Evolutionary conservation across 2,888 invertebrate species (phyloP).

Genomic region (Dasysyrphus albostriatus): DNA sequence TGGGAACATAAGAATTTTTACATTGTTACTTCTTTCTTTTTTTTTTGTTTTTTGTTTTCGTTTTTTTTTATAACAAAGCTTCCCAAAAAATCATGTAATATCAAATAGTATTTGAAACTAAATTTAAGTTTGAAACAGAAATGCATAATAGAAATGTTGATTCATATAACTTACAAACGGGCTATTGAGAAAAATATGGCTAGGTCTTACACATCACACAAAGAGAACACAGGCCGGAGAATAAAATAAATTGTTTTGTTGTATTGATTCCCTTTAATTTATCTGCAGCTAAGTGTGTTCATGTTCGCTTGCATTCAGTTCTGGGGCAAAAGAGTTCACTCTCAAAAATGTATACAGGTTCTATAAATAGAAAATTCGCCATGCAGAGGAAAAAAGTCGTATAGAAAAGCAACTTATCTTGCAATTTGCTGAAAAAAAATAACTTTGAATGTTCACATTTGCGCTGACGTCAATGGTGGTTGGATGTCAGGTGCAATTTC

Average conservation of each 20-base stretch:
- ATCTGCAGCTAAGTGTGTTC: slow-evolving; percentile 67
- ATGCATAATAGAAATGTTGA: slow-evolving; percentile 43
- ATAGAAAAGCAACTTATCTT: slow-evolving; percentile 61
- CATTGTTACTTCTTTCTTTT: slow-evolving; percentile 3
- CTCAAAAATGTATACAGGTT: slow-evolving; percentile 9
- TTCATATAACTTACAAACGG: slow-evolving; percentile 59
- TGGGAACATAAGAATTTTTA: slow-evolving; percentile 28
- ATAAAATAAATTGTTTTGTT: slow-evolving; percentile 55
- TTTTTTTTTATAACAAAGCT: slow-evolving; percentile 19
- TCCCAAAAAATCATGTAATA: slow-evolving; percentile 37
- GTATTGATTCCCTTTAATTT: slow-evolving; percentile 73
- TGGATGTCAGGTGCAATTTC: not conserved
- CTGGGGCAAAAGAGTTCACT: slow-evolving; percentile 4
- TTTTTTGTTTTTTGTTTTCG: not conserved
- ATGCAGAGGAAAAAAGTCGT: slow-evolving; percentile 58
- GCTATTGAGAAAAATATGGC: slow-evolving; percentile 24
- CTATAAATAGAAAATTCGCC: slow-evolving; percentile 61
- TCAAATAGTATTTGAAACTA: slow-evolving; percentile 8
- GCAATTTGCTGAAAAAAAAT: slow-evolving; percentile 1
- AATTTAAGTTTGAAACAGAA: slow-evolving; percentile 26
- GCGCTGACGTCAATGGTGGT: not conserved
- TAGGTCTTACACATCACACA: slow-evolving; percentile 5
- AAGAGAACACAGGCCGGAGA: slow-evolving; percentile 53
- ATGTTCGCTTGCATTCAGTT: slow-evolving; percentile 21
- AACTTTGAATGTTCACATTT: slow-evolving; percentile 14